A percentile compares a stretch with the other conserved stretches of the same genome.
Evolutionary conservation across 2,797 vertebrate genomes (phyloP).

Genomic region (Crocidura indochinensis): DNA sequence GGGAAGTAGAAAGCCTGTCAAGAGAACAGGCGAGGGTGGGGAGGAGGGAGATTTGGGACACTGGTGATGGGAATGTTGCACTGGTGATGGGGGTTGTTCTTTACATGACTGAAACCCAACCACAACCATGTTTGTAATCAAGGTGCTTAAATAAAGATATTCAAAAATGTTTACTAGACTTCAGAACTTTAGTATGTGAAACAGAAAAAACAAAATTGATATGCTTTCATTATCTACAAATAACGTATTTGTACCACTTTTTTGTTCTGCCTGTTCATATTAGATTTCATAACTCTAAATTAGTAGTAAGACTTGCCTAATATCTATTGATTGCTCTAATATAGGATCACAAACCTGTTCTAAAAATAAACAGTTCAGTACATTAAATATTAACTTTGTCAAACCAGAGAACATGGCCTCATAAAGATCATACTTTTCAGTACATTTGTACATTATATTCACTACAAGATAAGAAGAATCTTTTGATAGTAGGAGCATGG

Average conservation of each 20-base stretch:
- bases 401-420: not conserved
- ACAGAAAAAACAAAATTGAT: not conserved
- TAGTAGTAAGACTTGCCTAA: not conserved
- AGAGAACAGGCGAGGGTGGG: too few relatives aligned
- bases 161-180: too few relatives aligned
- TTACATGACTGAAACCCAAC: conserved; percentile 34
- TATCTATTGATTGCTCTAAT: conserved; percentile 46
- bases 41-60: too few relatives aligned
- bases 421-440: not conserved
- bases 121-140: too few relatives aligned
- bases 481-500: conserved; percentile 63
- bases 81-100: too few relatives aligned
- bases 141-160: too few relatives aligned
- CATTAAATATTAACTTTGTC: conserved; percentile 34
- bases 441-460: conserved; percentile 26
- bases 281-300: conserved; percentile 3
- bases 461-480: conserved; percentile 25
- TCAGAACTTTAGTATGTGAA: not conserved
- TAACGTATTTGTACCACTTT: not conserved
- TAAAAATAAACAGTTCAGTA: conserved; percentile 18
- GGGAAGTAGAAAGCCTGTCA: too few relatives aligned
- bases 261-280: conserved; percentile 8
- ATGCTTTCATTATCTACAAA: not conserved
- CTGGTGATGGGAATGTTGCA: too few relatives aligned
- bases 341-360: conserved; percentile 3